Evolutionary conservation across 2,888 invertebrate species (phyloP).

Genomic region (Bedellia somnulentella): DNA sequence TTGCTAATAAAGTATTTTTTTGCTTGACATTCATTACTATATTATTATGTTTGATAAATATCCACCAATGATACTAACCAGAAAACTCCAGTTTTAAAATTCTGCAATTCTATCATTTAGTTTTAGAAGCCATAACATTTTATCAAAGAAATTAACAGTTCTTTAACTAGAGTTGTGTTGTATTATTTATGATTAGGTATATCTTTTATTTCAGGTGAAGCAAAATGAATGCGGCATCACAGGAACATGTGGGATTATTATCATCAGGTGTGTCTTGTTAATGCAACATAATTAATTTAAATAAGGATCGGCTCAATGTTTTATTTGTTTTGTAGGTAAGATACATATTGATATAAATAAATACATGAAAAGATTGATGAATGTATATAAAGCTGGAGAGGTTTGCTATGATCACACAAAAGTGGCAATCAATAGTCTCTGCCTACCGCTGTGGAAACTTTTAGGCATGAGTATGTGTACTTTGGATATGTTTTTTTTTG

Average conservation of each 20-base stretch:
- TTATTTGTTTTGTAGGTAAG: no score
- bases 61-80: no score
- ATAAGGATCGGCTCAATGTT: no score
- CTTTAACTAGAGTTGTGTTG: not conserved
- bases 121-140: not conserved
- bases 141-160: not conserved
- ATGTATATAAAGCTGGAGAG: no score
- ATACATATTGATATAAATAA: not conserved
- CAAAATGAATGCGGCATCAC: constrained; percentile 24
- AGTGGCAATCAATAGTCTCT: no score
- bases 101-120: not conserved
- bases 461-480: not conserved
- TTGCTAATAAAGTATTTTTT: not conserved
- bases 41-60: no score
- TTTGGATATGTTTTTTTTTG: not conserved
- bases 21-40: not conserved
- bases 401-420: no score
- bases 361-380: not conserved
- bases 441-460: not conserved
- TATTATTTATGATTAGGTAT: not conserved
- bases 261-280: constrained; percentile 31
- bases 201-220: not conserved
- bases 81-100: not conserved
- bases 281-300: no score
- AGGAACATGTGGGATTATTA: constrained; percentile 35